Evolutionary conservation across 2,888 invertebrate species (phyloP), one percentile per base, ranked within the genome.

Genomic region (Saturnia pavonia): DNA sequence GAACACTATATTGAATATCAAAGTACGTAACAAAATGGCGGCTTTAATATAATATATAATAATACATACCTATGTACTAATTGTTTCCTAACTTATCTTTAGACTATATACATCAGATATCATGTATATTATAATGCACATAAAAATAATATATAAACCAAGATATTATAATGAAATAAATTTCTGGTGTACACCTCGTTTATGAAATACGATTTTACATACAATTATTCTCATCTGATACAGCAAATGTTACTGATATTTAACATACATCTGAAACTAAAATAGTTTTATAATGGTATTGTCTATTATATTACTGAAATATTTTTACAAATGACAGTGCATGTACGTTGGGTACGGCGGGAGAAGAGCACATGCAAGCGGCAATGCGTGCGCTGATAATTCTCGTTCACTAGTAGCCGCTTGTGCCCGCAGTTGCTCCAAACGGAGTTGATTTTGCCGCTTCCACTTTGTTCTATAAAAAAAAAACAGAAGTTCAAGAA

Each of bases 351-450:
- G 93, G 76, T 93, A 92, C 0, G 93, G 93, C 2, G 92, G 93
- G 57, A 92, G 81, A 8, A 94, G 82, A 16, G 92, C 92, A 74
- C 92, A 92, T 4, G 93, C 92, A 0, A 92, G 85, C 0, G 93
- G 93, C 75, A 92, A 78, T 68, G 89, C 85, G 77, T 90, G 93
- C 67, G 89, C 88, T 0, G 88, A 82, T 68, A 92, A 73, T 48
- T 92, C 92, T 0, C 93, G 87, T 84, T 97, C 97, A 81, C 97
- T 97, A 68, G 96, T 95, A 16, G 96, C 96, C 42, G 97, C 97
- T 84, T 98, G 97, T 83, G 98, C 97, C 0, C 98, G 96, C 11
- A 98, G 89, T 84, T 98, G 98, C 83, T 98, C 98, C 71, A 98
- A 84, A 0, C 98, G 95, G 67, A 98, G 93, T 82, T 98, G 98